Base-by-base conservation (phyloP, 2,113 vertebrate genomes). In the Grallaria varia region DNA sequence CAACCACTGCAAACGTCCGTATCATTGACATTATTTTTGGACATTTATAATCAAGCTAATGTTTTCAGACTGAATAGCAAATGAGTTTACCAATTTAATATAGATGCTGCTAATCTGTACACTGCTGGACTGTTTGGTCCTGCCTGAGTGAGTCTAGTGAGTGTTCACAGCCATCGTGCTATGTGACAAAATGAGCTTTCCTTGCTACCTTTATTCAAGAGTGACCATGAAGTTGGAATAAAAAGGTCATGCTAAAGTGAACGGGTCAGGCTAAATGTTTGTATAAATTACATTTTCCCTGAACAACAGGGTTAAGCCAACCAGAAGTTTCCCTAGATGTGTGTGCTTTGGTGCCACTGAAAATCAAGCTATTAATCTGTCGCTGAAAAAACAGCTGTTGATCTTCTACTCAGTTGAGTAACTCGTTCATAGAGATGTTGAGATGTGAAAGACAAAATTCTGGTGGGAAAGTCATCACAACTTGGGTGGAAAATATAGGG, bases 391-490 rank as follows among this genome's bases (percentile, higher is more conserved):
- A 17, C 89, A 94, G 77, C 58, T 94, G 91, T 79, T 95, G 71
- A 42, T 94, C 89, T 92, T 95, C 87, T 93, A 76, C 78, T 93
- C 74, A 84, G 47, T 16, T 94, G 93, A 91, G 66, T 82, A 94
- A 87, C 58, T 82, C 49, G 47, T 82, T 95, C 89, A 84, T 79
- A 73, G 84, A 95, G 86, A 93, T 87, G 81, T 76, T 2, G 50
- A 85, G 58, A 73, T 49, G 22, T 35, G 88, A 93, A 89, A 87
- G 74, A 76, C 28, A 73, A 87, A 89, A 83, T 12, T 71, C 56
- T 18, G 56, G 49, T 0, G 0, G 77, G 73, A 80, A 92, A 94
- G 49, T 93, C 78, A 83, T 71, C 71, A 72, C 67, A 87, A n/a
- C 42, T 69, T 84, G 39, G 14, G 35, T 80, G 58, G 74, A 87